phyloP scores from a whole-genome alignment of 2,888 invertebrate species.

The Hydroisotoma schaefferi region DNA sequence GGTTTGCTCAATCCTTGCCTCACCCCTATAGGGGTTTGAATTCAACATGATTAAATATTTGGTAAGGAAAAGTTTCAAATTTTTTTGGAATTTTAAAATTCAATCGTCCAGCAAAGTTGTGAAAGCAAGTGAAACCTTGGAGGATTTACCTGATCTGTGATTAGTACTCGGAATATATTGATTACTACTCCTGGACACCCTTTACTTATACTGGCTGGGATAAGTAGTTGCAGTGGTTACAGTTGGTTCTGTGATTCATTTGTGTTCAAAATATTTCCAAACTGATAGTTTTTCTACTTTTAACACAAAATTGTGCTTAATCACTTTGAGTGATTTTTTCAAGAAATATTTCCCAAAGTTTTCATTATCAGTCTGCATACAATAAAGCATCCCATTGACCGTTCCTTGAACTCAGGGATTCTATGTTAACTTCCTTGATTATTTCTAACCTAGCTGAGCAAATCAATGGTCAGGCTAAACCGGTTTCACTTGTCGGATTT shows the following conservation, averaged over 20 bases:
- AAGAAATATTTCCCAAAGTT: neutral
- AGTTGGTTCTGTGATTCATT: neutral
- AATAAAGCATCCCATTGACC: too few species aligned
- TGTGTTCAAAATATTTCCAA: too few species aligned
- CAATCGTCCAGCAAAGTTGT: neutral
- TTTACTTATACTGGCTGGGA: too few species aligned
- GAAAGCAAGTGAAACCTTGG: neutral
- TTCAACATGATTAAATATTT: slow-evolving; percentile 48
- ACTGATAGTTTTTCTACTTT: too few species aligned
- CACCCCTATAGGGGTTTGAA: slow-evolving; percentile 43
- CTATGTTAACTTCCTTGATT: too few species aligned
- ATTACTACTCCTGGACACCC: too few species aligned
- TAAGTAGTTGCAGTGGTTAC: too few species aligned
- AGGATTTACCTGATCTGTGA: neutral
- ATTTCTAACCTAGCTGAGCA: neutral
- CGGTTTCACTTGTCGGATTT: neutral
- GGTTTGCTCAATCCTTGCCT: slow-evolving; percentile 35
- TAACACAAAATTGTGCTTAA: neutral
- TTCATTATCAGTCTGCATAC: too few species aligned
- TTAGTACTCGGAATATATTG: too few species aligned
- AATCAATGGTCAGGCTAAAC: neutral
- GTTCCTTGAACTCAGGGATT: too few species aligned
- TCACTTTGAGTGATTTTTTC: neutral
- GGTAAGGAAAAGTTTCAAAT: slow-evolving; percentile 37
- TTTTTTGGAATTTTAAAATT: neutral